Conservation (phyloP, 2,113 vertebrate genomes). For the Podilymbus podiceps region DNA sequence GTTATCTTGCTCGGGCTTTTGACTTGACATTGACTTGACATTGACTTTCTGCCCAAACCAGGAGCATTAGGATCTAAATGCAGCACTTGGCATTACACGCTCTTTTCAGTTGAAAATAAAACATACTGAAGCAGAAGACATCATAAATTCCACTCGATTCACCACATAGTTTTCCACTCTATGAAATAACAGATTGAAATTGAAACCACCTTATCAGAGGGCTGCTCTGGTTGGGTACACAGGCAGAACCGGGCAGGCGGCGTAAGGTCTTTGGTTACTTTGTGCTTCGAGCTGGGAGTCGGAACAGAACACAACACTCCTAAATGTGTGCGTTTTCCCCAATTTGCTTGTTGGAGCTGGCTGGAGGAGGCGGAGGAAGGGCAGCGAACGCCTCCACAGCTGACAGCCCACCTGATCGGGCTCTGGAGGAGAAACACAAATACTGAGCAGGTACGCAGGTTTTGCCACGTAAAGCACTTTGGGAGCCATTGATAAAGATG, state of each 20-base stretch:
- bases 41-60: not conserved
- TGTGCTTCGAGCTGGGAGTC: not conserved
- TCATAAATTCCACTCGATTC: not conserved
- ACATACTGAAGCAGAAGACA: not conserved
- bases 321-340: not conserved
- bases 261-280: fast-evolving
- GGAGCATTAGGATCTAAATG: not conserved
- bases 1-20: not conserved
- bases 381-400: not conserved
- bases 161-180: not conserved
- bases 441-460: not conserved
- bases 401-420: not conserved
- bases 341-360: not conserved
- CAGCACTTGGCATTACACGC: not conserved
- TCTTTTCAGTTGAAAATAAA: not conserved
- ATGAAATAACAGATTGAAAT: not conserved
- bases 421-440: not conserved
- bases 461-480: fast-evolving
- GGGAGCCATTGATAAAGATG: not conserved
- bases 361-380: not conserved
- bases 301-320: not conserved
- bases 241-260: not conserved
- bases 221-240: not conserved
- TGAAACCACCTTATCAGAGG: not conserved
- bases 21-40: no score